Evolutionary conservation across 2,113 vertebrate species (phyloP).

Genomic region (Ciconia maguari): DNA sequence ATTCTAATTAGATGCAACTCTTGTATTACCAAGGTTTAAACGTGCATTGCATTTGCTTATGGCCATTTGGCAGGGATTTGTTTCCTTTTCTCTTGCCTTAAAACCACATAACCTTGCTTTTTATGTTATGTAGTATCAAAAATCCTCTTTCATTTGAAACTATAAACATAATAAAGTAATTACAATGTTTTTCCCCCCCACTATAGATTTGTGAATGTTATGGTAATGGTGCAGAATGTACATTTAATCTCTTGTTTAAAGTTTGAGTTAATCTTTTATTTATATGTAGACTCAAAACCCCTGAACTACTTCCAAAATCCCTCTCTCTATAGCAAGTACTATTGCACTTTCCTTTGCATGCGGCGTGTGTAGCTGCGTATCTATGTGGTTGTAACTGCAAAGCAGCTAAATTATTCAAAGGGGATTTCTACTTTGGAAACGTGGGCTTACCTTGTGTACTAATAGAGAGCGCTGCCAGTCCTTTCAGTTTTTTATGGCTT

Average conservation of each 20-base stretch:
- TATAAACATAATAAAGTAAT: neutral
- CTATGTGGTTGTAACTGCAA: neutral
- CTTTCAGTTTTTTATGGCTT: neutral
- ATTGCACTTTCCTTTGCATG: neutral
- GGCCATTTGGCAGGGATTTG: neutral
- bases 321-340: neutral
- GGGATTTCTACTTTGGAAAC: neutral
- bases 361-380: accelerated
- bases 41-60: accelerated
- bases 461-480: neutral
- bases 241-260: conserved; percentile 6
- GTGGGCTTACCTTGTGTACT: neutral
- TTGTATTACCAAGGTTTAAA: neutral
- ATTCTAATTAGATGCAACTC: accelerated
- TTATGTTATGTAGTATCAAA: neutral
- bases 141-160: neutral
- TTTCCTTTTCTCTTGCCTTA: neutral
- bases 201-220: neutral
- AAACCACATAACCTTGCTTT: neutral
- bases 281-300: neutral
- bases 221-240: neutral
- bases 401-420: neutral
- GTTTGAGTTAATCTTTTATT: conserved; percentile 14
- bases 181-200: neutral
- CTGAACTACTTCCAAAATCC: neutral